Percentiles rank a stretch among this genome's conserved stretches.
Conservation (phyloP, 2,113 vertebrate species). For the Syngnathoides biaculeatus region DNA sequence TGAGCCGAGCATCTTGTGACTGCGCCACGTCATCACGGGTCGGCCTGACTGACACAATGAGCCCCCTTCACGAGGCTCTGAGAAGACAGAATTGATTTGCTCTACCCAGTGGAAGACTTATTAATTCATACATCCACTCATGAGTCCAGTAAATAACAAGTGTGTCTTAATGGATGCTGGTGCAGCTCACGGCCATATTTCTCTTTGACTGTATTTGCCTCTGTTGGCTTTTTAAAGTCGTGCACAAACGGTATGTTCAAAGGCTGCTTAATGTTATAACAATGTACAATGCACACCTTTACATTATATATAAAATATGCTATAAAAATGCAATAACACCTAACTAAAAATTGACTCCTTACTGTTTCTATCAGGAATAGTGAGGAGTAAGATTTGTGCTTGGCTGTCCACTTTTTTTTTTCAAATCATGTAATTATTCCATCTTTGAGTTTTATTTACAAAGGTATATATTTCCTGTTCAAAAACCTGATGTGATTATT, state of each 20-base stretch:
- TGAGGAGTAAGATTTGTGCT: no score
- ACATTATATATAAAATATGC: background rate
- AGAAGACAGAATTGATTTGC: conserved; percentile 22
- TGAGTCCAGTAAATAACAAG: background rate
- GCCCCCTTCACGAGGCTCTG: conserved; percentile 41
- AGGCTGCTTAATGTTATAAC: background rate
- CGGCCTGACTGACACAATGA: conserved; percentile 45
- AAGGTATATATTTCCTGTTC: no score
- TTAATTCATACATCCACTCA: background rate
- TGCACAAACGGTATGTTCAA: background rate
- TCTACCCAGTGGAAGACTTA: background rate
- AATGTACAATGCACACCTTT: no score
- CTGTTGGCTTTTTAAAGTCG: background rate
- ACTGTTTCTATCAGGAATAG: no score
- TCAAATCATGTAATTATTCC: no score
- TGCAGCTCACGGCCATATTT: background rate
- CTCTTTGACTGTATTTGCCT: background rate
- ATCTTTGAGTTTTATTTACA: no score
- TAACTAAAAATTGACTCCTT: no score
- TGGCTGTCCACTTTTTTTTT: no score
- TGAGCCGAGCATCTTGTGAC: conserved; percentile 56
- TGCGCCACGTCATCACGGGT: conserved; percentile 40
- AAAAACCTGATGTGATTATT: no score
- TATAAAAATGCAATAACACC: background rate
- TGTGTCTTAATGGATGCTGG: background rate